phyloP scores from a whole-genome alignment of 2,888 invertebrate genomes.

The Eupeodes latifasciatus region DNA sequence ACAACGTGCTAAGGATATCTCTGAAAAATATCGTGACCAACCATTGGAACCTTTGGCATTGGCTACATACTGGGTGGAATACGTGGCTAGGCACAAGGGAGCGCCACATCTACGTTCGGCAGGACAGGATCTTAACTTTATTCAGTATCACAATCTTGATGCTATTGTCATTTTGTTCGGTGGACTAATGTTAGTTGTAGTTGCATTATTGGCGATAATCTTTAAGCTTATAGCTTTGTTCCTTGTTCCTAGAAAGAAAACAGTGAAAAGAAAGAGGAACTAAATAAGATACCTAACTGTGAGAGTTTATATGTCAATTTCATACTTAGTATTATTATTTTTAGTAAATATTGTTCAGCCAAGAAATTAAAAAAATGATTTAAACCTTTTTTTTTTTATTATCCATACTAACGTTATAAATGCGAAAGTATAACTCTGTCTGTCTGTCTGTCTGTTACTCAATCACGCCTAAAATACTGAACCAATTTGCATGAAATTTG shows the following conservation, averaged over 20 bases:
- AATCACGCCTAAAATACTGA: too few species aligned
- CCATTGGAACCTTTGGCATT: slow-evolving; percentile 80
- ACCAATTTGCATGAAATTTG: too few species aligned
- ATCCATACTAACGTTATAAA: too few species aligned
- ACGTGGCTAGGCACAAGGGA: slow-evolving; percentile 80
- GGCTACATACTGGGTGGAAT: slow-evolving; percentile 83
- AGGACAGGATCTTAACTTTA: slow-evolving; percentile 79
- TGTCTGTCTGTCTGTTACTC: too few species aligned
- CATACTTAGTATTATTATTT: too few species aligned
- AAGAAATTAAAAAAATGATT: too few species aligned
- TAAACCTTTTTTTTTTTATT: too few species aligned
- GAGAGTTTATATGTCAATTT: too few species aligned
- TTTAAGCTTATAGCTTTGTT: slow-evolving; percentile 1
- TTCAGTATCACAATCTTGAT: slow-evolving; percentile 80
- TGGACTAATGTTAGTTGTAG: neutral
- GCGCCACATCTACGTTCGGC: slow-evolving; percentile 80
- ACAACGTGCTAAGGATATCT: slow-evolving; percentile 77
- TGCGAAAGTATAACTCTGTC: too few species aligned
- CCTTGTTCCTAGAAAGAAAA: slow-evolving; percentile 1
- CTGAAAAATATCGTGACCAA: slow-evolving; percentile 79
- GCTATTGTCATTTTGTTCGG: slow-evolving; percentile 77
- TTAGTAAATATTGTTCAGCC: too few species aligned
- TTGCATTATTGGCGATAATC: neutral
- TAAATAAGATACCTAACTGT: neutral
- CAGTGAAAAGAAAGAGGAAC: neutral